Evolutionary conservation across 2,797 vertebrate species (phyloP).

Genomic region (Adrianichthys oophorus): DNA sequence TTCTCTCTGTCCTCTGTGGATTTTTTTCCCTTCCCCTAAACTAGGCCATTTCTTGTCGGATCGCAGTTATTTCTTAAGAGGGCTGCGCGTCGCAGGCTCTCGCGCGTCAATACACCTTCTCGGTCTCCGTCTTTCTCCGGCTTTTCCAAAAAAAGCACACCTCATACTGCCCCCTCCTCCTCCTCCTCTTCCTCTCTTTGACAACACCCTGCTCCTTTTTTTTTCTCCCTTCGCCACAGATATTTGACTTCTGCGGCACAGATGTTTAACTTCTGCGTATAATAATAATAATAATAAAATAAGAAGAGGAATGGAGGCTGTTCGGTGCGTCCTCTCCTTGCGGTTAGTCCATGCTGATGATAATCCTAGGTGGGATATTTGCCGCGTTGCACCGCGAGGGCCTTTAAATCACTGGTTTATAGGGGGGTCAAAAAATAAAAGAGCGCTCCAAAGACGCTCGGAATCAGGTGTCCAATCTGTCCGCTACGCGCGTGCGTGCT

Average conservation of each 20-base stretch:
- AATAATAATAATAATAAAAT: conserved; percentile 17
- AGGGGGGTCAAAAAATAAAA: conserved; percentile 41
- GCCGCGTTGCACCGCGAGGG: conserved; percentile 25
- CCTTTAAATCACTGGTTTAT: conserved; percentile 22
- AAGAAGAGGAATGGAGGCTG: conserved; percentile 68
- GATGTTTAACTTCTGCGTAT: conserved; percentile 1
- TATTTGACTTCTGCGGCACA: conserved; percentile 55
- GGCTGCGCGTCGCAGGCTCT: conserved; percentile 68
- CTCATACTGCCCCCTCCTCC: conserved; percentile 72
- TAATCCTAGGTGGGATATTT: conserved; percentile 56
- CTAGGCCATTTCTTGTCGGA: conserved; percentile 73
- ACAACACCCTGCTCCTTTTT: conserved; percentile 71
- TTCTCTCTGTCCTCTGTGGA: conserved; percentile 47
- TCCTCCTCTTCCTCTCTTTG: conserved; percentile 69
- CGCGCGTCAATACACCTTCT: conserved; percentile 75
- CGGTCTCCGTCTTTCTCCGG: conserved; percentile 74
- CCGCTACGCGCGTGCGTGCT: conserved; percentile 60
- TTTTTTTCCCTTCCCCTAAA: conserved; percentile 27
- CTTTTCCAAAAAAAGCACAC: conserved; percentile 75
- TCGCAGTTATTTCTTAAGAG: conserved; percentile 72
- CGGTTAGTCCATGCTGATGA: conserved; percentile 62
- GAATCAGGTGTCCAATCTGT: conserved; percentile 63
- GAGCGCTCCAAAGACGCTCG: conserved; percentile 48
- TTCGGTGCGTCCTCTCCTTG: conserved; percentile 53
- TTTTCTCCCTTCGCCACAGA: conserved; percentile 46